A percentile compares a stretch with the other conserved stretches of the same genome.
These are phyloP conservation scores for Clanis bilineata DNA, from an alignment of 2,888 invertebrate species.

Conservation along the genomic window DNA sequence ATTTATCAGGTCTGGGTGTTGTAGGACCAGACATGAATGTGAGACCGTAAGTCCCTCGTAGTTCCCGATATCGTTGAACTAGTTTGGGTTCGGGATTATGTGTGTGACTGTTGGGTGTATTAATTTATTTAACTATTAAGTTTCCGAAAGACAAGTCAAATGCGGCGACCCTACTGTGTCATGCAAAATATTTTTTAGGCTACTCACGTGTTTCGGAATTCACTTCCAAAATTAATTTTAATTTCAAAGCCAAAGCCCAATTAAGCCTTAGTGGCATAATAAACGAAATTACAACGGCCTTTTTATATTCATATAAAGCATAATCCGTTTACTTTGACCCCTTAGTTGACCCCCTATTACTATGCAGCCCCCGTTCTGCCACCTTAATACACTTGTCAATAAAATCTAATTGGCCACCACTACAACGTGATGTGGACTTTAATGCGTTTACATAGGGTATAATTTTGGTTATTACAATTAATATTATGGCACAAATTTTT, in stretches of 20 bases:
- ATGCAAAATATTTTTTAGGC: no score
- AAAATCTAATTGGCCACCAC: slow-evolving; percentile 13
- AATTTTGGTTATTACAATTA: background rate
- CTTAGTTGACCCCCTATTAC: slow-evolving; percentile 30
- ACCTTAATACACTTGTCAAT: slow-evolving; percentile 8
- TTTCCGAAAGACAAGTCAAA: no score
- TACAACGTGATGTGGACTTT: slow-evolving; percentile 7
- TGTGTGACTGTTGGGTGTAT: no score
- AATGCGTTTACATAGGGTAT: background rate
- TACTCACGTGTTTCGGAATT: background rate
- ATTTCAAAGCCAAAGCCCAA: background rate
- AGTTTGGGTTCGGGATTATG: no score
- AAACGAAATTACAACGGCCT: slow-evolving; percentile 5
- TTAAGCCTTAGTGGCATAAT: background rate
- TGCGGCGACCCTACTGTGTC: no score
- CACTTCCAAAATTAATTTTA: background rate
- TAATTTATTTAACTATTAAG: no score
- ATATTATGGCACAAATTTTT: background rate
- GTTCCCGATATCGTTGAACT: no score
- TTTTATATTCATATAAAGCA: slow-evolving; percentile 31
- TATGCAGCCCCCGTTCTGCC: slow-evolving; percentile 31
- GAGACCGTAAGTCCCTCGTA: no score
- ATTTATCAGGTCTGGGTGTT: no score
- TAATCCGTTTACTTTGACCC: slow-evolving; percentile 33
- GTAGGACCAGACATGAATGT: no score